Conservation (phyloP, 2,113 vertebrate species). For the Prinia subflava region DNA sequence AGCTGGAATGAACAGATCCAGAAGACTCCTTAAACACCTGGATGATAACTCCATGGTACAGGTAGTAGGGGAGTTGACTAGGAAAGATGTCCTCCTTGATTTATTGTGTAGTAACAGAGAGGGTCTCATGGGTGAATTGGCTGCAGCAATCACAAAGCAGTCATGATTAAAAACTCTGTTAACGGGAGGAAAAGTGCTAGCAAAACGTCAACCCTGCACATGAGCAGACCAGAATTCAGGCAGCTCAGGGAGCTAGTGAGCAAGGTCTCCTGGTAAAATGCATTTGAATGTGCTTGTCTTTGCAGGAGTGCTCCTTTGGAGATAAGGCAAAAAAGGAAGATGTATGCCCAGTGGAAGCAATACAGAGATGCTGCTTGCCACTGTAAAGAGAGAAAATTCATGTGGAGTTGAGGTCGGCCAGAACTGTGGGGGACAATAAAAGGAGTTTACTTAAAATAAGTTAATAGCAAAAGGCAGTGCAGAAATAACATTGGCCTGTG, state of each 20-base stretch:
- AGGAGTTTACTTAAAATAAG: neutral
- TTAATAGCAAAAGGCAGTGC: neutral
- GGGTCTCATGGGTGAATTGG: accelerated
- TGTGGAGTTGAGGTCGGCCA: neutral
- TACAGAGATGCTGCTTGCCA: neutral
- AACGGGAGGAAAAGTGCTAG: neutral
- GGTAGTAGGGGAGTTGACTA: neutral
- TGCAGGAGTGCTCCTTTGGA: neutral
- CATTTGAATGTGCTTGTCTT: neutral
- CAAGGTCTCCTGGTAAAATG: neutral
- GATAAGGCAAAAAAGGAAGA: neutral
- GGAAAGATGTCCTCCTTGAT: neutral
- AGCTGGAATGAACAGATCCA: neutral
- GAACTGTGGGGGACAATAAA: neutral
- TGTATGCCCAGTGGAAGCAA: neutral
- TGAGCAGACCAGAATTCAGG: neutral
- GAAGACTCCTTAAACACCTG: neutral
- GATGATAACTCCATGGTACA: neutral
- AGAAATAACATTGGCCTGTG: neutral
- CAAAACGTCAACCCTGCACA: neutral
- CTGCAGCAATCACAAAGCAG: accelerated
- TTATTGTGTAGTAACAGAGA: neutral
- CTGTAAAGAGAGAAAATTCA: neutral
- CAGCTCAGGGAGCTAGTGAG: neutral
- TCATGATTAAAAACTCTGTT: neutral